Evolutionary conservation across 1,140 invertebrate genomes (phyloP), one percentile per base, ranked within the genome.

Genomic region (Drosophila arizonae): DNA sequence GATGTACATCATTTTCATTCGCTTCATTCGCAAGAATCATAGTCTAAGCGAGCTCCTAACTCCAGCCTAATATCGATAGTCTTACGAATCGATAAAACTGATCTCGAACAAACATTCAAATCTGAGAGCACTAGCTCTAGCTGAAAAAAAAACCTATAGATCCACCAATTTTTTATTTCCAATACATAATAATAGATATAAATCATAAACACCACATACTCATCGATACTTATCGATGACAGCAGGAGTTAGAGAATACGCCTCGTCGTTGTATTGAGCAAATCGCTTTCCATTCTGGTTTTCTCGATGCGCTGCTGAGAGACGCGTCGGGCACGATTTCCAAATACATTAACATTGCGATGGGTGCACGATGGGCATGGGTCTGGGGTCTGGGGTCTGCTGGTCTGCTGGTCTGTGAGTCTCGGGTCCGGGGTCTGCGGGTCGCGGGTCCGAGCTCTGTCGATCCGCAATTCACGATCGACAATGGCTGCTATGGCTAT

Each of bases 291-390:
- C 71, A 73, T 87, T 72, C 54, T 76, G 77, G 36, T 77, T 80
- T 77, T 88, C 73, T 88, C 51, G 73, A 70, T 68, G 78, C 72
- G 17, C 63, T 36, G 60, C 56, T 45, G 24, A 17, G 55, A 73
- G 45, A 57, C 54, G 41, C 77, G 50, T 41, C 41, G 81, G 58
- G 74, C 86, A 90, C 87, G 87, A 90, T 90, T 90, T 90, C 77
- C 87, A 90, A 90, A 90, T 78, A 84, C 87, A 90, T 90, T 85
- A 89, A 89, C 68, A 81, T 88, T 78, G 82, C 80, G 86, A 76
- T 87, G 78, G 71, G 73, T 86, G 79, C 81, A 86, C 82, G 79
- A 76, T 76, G 70, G 61, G 26, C 43, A 64, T 71, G 54, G 64
- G 65, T 28, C 46, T 57, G 41, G 26, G 8, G 24, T 39, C 30